phyloP scores from a whole-genome alignment of 2,888 invertebrate genomes.

The Micropterix aruncella region DNA sequence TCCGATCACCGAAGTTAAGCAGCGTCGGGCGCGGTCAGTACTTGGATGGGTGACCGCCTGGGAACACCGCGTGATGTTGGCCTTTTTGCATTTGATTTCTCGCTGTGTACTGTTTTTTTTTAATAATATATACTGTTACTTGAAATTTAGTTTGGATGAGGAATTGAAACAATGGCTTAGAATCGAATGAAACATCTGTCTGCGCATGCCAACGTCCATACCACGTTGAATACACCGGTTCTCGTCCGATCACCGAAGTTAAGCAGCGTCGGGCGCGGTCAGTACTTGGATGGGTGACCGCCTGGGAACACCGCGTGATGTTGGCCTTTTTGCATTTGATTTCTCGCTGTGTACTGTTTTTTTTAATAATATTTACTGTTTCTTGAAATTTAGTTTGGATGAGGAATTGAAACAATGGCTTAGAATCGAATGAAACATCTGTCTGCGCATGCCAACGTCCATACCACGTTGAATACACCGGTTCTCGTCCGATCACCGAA shows the following conservation, averaged over 20 bases:
- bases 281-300: slow-evolving; percentile 20
- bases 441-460: slow-evolving; percentile 26
- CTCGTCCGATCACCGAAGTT: slow-evolving; percentile 35
- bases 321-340: no score
- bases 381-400: no score
- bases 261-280: slow-evolving; percentile 30
- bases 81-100: no score
- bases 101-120: no score
- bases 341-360: no score
- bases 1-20: slow-evolving; percentile 17
- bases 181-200: no score
- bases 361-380: no score
- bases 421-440: no score
- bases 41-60: slow-evolving; percentile 17
- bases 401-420: no score
- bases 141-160: no score
- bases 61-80: slow-evolving; percentile 16
- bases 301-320: slow-evolving; percentile 15
- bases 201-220: slow-evolving; percentile 30
- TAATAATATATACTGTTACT: no score
- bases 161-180: no score
- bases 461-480: slow-evolving; percentile 34
- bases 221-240: slow-evolving; percentile 30
- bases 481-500: slow-evolving; percentile 39
- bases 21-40: slow-evolving; percentile 16